Evolutionary conservation across 1,140 invertebrate species (phyloP), one percentile per base, ranked within the genome.

Genomic region (Drosophila orosa): DNA sequence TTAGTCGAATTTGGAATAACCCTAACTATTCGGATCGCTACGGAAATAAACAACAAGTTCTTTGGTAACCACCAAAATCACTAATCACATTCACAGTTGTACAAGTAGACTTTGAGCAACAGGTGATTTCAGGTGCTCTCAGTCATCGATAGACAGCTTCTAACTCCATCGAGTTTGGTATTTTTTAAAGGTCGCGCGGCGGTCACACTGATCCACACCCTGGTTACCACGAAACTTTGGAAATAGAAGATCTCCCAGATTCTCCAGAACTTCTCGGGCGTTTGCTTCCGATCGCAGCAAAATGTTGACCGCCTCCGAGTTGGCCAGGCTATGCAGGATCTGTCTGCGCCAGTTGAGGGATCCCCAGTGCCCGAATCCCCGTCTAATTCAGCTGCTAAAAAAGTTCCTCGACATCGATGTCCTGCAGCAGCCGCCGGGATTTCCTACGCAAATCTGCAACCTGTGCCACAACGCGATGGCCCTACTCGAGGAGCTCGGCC

Each of bases 241-340:
- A 52, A 54, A 54, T 15, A 4, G 0, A 48, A 48, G 17, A 48
- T 8, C 29, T 10, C 7, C 7, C 4, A 33, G 8, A 5, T 35
- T 24, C 31, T 24, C 2, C 2, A n/a, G 50, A 54, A 35, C 19
- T 52, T 33, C 2, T 52, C 15, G 13, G 19, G 31, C 13, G 33
- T 35, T 24, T 13, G 57, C 68, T 50, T 63, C 66, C 25, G 52
- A 80, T 62, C 59, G 39, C 44, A 80, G 76, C 39, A 63, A 50
- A 27, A 87, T 87, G 83, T 61, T 89, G 35, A 74, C 47, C 58
- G 55, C 76, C 37, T 56, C 72, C 9, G 89, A 91, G 69, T 39
- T 91, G 55, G 83, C 83, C 31, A 67, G 74, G 35, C 66, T 91
- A 17, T 91, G 90, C 74, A 78, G 90, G 40, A 87, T 90, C 40